Conservation (phyloP, 2,797 vertebrate species). For the Otolemur crassicaudatus region DNA sequence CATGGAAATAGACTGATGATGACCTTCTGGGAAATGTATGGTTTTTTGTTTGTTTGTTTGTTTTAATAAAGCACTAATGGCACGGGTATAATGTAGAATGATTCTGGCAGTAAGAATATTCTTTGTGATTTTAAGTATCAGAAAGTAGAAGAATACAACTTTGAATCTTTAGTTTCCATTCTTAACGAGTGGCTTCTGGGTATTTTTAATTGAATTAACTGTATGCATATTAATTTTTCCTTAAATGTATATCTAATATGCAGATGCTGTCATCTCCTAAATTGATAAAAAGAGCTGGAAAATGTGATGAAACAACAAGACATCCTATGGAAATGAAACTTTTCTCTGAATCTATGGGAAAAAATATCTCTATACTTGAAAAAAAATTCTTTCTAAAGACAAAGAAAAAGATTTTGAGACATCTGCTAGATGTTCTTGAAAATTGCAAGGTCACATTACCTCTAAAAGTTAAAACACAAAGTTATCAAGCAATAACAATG, state of each 20-base stretch:
- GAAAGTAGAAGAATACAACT: not conserved
- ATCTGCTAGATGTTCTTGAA: not conserved
- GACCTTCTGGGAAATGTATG: not conserved
- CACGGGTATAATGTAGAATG: not conserved
- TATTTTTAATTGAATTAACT: slow-evolving; percentile 3
- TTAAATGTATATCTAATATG: slow-evolving; percentile 1
- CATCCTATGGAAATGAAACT: not conserved
- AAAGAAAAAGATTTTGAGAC: not conserved
- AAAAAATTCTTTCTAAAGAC: not conserved
- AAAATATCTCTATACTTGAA: not conserved
- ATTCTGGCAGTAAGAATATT: not conserved
- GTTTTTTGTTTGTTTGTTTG: not conserved
- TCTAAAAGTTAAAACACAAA: not conserved
- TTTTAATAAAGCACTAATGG: not conserved
- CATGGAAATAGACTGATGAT: not conserved
- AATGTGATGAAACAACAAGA: not conserved
- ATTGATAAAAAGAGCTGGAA: not conserved
- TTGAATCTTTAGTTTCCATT: not conserved
- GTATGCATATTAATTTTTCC: not conserved
- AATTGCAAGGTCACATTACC: not conserved
- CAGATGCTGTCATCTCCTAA: not conserved
- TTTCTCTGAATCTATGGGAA: not conserved
- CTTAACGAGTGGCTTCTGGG: not conserved
- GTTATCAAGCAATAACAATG: not conserved
- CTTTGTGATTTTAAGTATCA: not conserved